Conservation (phyloP, 2,888 invertebrate genomes). For the Dyspetes luteomarginatus region DNA sequence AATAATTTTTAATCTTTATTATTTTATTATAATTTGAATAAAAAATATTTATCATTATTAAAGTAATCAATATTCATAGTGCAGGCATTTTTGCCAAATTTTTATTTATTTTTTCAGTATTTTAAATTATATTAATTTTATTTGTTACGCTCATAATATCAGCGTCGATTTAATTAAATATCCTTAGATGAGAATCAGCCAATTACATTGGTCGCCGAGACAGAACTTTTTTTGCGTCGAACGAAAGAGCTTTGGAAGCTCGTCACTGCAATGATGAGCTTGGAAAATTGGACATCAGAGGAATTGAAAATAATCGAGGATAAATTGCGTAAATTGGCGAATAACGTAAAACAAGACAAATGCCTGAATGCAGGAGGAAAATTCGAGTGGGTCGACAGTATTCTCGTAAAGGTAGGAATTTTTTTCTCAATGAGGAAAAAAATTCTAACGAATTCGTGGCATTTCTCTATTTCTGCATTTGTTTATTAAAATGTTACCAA, state of each 20-base stretch:
- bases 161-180: constrained; percentile 1
- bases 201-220: constrained; percentile 83
- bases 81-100: too few species aligned
- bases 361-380: constrained; percentile 93
- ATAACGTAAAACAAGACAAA: constrained; percentile 84
- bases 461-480: background rate
- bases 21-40: too few species aligned
- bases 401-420: constrained; percentile 89
- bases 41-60: too few species aligned
- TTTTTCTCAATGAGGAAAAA: too few species aligned
- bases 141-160: background rate
- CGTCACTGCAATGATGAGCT: constrained; percentile 73
- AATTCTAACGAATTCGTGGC: background rate
- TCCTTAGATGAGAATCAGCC: constrained; percentile 67
- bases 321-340: constrained; percentile 82
- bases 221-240: constrained; percentile 83
- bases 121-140: constrained; percentile 1
- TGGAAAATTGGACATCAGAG: constrained; percentile 51
- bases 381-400: constrained; percentile 96
- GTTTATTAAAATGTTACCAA: background rate
- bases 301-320: constrained; percentile 78
- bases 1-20: constrained; percentile 1
- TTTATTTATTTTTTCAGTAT: background rate
- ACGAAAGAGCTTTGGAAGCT: constrained; percentile 79
- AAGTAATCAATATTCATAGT: too few species aligned